Base-by-base conservation (phyloP, 2,113 vertebrate species). In the Phrynosoma platyrhinos region DNA sequence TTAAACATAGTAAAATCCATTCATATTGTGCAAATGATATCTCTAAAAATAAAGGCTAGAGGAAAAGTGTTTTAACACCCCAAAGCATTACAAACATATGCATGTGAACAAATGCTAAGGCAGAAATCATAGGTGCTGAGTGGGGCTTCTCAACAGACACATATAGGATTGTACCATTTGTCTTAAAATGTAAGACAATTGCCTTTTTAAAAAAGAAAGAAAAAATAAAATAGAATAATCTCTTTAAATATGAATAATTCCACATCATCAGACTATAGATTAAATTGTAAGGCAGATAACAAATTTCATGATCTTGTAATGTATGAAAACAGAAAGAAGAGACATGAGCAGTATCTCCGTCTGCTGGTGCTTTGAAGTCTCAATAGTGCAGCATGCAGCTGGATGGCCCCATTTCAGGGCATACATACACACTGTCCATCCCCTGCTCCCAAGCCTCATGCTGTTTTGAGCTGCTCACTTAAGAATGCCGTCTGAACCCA, bases 391-490 rank as follows among this genome's bases (percentile, higher is more conserved):
- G 23, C 1, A n/a, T 87, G 89, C 79, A 55, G 85, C 1, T 80
- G 6, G 88, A 72, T 76, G 84, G 0, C 90, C 9, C 58, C 1
- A 78, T 47, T 88, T 14, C 83, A 47, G 71, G 77, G 79, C 88
- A 75, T 82, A 58, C 55, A 80, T 0, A 85, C 13, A 18, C 87
- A 5, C n/a, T 88, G 90, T 90, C 92, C 90, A 94, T 89, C 4
- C 86, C 91, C 87, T 87, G 79, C 93, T 86, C 74, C 71, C 92
- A 93, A 94, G 89, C 91, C 91, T 86, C 0, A 0, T 88, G 90
- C 90, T 90, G 93, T 81, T 93, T 94, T 88, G 93, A 92, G 93
- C 91, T 88, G 80, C 79, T 93, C 91, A 79, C 90, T 27, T 1
- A 79, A 90, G 90, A 83, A 64, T 53, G 88, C 20, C 83, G 90